Base-by-base conservation (phyloP, 2,797 vertebrate genomes). In the Thripadectes ignobilis region DNA sequence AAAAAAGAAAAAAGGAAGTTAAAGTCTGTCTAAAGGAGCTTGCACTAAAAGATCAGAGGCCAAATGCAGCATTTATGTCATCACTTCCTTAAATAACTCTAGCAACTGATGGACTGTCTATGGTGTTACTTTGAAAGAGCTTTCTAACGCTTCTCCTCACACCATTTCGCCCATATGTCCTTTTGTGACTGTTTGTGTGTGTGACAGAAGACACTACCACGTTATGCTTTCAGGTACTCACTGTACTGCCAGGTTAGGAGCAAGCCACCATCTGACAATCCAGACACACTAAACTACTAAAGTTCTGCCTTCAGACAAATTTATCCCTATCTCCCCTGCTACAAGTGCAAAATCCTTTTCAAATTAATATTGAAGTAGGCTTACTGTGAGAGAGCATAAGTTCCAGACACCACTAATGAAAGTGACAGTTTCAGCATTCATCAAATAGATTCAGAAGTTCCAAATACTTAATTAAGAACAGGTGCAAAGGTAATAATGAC, bases 21-120 rank as follows among this genome's bases (percentile, higher is more conserved):
- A 74, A 88, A 77, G 22, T 80, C 72, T 58, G 6, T 68, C 61
- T 72, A 34, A 76, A 91, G 48, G 10, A 78, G 26, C 58, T 66
- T 92, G 20, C 81, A 85, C 87, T 87, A 81, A 81, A 62, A 91
- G 84, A 89, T 87, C 86, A 93, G 65, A 94, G 61, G 72, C 34
- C 78, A 93, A 92, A 92, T 30, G 41, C 36, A 76, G 57, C 41
- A 63, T 74, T 95, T 76, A 76, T 67, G 84, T 79, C 41, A 93
- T 63, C 87, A 29, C 68, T 88, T 88, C 71, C 75, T 77, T 88
- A 92, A 91, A 80, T 67, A 92, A 91, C 63, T 61, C 63, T 14
- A 85, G 34, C 67, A 83, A 18, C 34, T 74, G 75, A 79, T 63
- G 36, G 77, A 59, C 21, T 78, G 61, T 48, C 73, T 76, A 29